Base-by-base conservation (phyloP, 2,888 invertebrate genomes). In the Leptinotarsa tumamoca region DNA sequence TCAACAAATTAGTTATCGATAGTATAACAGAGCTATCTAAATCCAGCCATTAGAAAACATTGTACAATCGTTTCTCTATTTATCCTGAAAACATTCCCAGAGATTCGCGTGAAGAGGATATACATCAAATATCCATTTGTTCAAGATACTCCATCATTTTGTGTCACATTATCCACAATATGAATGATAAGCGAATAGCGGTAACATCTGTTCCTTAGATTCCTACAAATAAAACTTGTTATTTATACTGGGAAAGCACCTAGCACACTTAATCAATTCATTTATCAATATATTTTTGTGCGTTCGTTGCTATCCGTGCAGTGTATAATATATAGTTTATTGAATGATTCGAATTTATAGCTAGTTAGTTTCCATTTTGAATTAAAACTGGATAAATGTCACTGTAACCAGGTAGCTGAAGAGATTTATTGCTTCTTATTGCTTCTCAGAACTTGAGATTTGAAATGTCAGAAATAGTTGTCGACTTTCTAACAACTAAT, bases 41-140 rank as follows among this genome's bases (percentile, higher is more conserved):
- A 79, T 77, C 75, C 72, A 49, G 67, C 77, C 77, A 79, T 79
- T 79, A 79, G 72, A 69, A 74, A 71, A 70, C 75, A 77, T 77
- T 76, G 63, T 67, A 71, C 72, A 70, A 72, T 61, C 74, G 61
- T 74, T 70, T 68, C 72, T 66, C 52, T 80, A 79, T 81, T 81
- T 80, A 79, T 80, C 76, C 75, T 75, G 77, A 78, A 81, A 80
- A 80, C 79, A 80, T 74, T 78, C 73, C 73, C 73, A 63, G 75
- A 78, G 79, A 72, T 76, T 72, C 75, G 71, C 74, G 78, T 82
- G 82, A 81, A 83, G 83, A 82, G 82, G 78, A 75, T 76, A 79
- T 83, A 85, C 84, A 85, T 84, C 84, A 83, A 83, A 82, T 82
- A 83, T 83, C 83, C 84, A 85, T 84, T 85, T 77, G 72, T 74